A percentile compares a stretch with the other conserved stretches of the same genome.
These are phyloP conservation scores for Cichlasoma orientale DNA, from an alignment of 2,797 vertebrate species.

Conservation along the genomic window DNA sequence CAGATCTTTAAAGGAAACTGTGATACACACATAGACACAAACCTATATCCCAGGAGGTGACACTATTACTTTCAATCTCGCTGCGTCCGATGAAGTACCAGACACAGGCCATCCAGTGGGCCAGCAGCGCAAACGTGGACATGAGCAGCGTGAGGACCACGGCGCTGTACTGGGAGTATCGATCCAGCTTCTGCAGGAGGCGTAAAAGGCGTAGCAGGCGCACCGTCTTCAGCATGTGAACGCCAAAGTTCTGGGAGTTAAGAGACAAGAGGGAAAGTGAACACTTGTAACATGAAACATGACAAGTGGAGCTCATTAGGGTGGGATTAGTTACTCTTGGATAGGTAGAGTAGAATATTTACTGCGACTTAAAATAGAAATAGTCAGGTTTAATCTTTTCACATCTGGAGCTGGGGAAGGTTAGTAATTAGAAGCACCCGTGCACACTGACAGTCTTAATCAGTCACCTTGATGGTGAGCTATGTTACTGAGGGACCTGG, in stretches of 20 bases:
- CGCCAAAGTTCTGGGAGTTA: conserved; percentile 84
- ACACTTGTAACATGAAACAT: background rate
- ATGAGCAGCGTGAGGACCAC: conserved; percentile 95
- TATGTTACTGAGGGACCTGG: background rate
- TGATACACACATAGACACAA: conserved; percentile 7
- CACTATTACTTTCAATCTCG: conserved; percentile 87
- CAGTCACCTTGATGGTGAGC: background rate
- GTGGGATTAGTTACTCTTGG: background rate
- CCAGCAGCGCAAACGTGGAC: conserved; percentile 94
- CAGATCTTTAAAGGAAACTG: background rate
- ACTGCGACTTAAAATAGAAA: background rate
- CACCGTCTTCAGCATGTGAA: conserved; percentile 95
- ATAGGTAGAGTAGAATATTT: background rate
- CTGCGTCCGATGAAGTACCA: conserved; percentile 95
- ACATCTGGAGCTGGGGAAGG: background rate
- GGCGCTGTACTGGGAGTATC: conserved; percentile 96
- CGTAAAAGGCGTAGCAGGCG: conserved; percentile 90
- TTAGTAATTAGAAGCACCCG: conserved; percentile 14
- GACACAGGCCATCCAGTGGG: conserved; percentile 97
- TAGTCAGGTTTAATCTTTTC: background rate
- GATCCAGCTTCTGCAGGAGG: conserved; percentile 94
- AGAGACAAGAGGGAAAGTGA: background rate
- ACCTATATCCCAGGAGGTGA: conserved; percentile 75
- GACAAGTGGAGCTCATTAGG: background rate
- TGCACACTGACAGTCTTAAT: conserved; percentile 21